Percentiles rank a stretch among this genome's conserved stretches.
Conservation (phyloP, 2,888 invertebrate genomes). For the Epicampocera succincta region DNA sequence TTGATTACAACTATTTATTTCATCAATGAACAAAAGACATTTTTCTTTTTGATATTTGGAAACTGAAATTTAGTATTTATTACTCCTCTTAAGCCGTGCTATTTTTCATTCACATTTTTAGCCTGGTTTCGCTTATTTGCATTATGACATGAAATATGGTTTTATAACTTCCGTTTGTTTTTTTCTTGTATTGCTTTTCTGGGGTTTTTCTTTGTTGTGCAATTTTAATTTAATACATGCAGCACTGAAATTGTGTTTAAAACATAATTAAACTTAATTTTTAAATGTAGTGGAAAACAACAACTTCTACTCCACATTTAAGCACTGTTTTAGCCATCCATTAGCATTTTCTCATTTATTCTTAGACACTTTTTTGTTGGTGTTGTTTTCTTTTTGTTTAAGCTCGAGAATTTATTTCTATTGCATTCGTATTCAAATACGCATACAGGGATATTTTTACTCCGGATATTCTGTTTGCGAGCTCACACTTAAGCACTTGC, state of each 20-base stretch:
- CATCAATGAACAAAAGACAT: not conserved
- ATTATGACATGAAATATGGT: constrained; percentile 43
- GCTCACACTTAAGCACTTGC: constrained; percentile 43
- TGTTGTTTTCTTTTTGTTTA: constrained; percentile 30
- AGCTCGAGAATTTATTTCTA: constrained; percentile 51
- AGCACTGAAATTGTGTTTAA: constrained; percentile 54
- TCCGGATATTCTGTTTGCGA: constrained; percentile 17
- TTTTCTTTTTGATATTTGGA: constrained; percentile 4
- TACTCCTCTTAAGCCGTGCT: constrained; percentile 15
- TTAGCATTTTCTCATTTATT: constrained; percentile 14
- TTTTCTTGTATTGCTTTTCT: constrained; percentile 18
- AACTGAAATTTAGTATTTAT: constrained; percentile 11
- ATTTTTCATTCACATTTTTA: not conserved
- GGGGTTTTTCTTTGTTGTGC: constrained; percentile 10
- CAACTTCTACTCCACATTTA: constrained; percentile 50
- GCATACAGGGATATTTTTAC: constrained; percentile 31
- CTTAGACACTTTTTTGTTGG: constrained; percentile 17
- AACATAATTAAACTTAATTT: constrained; percentile 59
- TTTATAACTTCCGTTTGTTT: constrained; percentile 44
- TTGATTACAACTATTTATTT: not conserved
- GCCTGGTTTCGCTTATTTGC: constrained; percentile 6
- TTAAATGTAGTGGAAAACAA: constrained; percentile 4
- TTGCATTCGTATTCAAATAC: constrained; percentile 35
- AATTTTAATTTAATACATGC: constrained; percentile 59
- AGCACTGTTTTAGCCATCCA: constrained; percentile 38